Percentiles rank a stretch among this genome's conserved stretches.
These are phyloP conservation scores for Cynocephalus volans DNA, from an alignment of 2,113 vertebrate species.

Conservation along the genomic window DNA sequence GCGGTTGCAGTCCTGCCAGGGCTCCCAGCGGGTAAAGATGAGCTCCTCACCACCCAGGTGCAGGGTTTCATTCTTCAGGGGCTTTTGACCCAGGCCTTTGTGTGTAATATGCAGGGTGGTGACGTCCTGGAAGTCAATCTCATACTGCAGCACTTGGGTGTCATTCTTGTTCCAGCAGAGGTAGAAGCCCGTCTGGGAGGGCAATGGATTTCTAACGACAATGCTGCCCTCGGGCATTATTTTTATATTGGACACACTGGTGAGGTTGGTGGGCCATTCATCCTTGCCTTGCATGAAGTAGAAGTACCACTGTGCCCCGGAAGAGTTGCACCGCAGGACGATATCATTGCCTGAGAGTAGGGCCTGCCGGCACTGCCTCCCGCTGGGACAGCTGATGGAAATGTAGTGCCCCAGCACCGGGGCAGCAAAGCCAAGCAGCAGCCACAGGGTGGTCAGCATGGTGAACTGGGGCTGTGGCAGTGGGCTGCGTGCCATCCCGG, in stretches of 20 bases:
- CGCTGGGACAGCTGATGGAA: conserved; percentile 49
- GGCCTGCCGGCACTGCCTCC: conserved; percentile 39
- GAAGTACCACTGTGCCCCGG: not conserved
- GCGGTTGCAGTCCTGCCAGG: conserved; percentile 86
- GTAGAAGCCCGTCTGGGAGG: conserved; percentile 80
- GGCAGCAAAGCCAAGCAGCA: conserved; percentile 47
- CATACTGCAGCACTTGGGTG: conserved; percentile 24
- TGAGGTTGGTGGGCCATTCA: accelerated
- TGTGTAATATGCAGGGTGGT: conserved; percentile 70
- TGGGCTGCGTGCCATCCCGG: not conserved
- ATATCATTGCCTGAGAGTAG: conserved; percentile 57
- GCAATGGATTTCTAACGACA: not conserved
- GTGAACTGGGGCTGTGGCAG: not conserved
- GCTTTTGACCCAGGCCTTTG: not conserved
- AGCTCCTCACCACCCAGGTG: accelerated
- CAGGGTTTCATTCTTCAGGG: conserved; percentile 56
- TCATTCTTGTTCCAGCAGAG: conserved; percentile 6
- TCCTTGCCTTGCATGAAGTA: accelerated
- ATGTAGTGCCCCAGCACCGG: accelerated
- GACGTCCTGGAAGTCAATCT: conserved; percentile 84
- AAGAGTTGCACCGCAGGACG: conserved; percentile 15
- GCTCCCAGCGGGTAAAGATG: conserved; percentile 85
- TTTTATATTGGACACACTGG: not conserved
- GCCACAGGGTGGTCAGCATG: conserved; percentile 54
- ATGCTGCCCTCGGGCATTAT: not conserved